Conservation (phyloP, 2,888 invertebrate species). For the Alitta virens region DNA sequence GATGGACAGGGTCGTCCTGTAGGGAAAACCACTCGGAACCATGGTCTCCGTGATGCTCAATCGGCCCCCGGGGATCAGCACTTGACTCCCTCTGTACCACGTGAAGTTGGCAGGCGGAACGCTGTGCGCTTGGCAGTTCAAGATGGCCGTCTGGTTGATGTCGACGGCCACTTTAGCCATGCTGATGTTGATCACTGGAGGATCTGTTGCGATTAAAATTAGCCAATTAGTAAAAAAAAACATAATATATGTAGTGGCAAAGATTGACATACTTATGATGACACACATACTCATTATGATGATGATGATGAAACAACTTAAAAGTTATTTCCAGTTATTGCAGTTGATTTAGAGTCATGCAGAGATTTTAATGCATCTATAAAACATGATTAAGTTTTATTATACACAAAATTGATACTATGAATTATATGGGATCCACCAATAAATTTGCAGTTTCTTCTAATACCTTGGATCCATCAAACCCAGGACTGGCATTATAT, state of each 20-base stretch:
- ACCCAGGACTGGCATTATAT: too few relatives aligned
- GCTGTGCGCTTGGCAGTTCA: slow-evolving; percentile 7
- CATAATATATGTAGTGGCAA: background rate
- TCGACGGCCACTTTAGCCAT: slow-evolving; percentile 12
- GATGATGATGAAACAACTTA: background rate
- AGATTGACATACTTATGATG: background rate
- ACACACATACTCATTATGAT: background rate
- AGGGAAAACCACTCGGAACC: slow-evolving; percentile 3
- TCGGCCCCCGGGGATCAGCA: slow-evolving; percentile 1
- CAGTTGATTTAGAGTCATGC: background rate
- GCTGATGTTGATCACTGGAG: slow-evolving; percentile 11
- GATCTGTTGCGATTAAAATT: background rate
- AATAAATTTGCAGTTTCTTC: too few relatives aligned
- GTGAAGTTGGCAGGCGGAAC: slow-evolving; percentile 5
- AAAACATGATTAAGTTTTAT: too few relatives aligned
- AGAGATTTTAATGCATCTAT: too few relatives aligned
- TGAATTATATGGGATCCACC: background rate
- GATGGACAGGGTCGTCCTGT: slow-evolving; percentile 7
- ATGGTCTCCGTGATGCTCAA: background rate
- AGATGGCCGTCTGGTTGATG: slow-evolving; percentile 13
- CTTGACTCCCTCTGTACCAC: slow-evolving; percentile 2
- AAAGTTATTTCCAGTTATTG: background rate
- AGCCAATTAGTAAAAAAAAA: background rate
- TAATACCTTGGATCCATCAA: too few relatives aligned
- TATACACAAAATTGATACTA: too few relatives aligned